phyloP scores from a whole-genome alignment of 2,888 invertebrate genomes.

The Caenorhabditis wallacei region DNA sequence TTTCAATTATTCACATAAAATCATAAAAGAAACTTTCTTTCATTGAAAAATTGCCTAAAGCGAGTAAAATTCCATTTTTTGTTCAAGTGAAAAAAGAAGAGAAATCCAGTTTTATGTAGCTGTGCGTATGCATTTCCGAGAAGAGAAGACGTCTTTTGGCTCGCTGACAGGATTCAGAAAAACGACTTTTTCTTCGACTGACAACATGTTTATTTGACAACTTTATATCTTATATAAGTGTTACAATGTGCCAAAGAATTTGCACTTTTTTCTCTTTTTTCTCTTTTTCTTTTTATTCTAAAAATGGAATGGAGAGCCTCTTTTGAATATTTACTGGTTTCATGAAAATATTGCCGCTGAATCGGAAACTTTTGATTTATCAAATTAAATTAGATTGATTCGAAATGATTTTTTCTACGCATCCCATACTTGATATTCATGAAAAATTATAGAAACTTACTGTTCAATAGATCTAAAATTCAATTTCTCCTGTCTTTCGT shows the following conservation, averaged over 20 bases:
- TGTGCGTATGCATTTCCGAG: slow-evolving; percentile 52
- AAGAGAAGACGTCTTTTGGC: slow-evolving; percentile 28
- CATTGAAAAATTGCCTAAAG: slow-evolving; percentile 17
- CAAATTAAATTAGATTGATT: too few relatives aligned
- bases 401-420: too few relatives aligned
- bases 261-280: slow-evolving; percentile 38
- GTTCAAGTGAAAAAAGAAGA: slow-evolving; percentile 30
- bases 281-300: neutral
- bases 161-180: slow-evolving; percentile 46
- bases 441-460: too few relatives aligned
- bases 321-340: neutral
- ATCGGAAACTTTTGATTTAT: too few relatives aligned
- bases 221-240: slow-evolving; percentile 19
- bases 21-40: slow-evolving; percentile 21
- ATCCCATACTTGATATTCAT: too few relatives aligned
- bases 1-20: slow-evolving; percentile 1
- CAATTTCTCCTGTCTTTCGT: too few relatives aligned
- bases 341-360: too few relatives aligned
- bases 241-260: slow-evolving; percentile 22
- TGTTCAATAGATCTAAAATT: too few relatives aligned
- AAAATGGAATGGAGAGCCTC: neutral
- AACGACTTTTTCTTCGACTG: slow-evolving; percentile 27
- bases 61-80: slow-evolving; percentile 35
- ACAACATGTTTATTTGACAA: slow-evolving; percentile 56
- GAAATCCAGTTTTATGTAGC: slow-evolving; percentile 56